These are phyloP conservation scores for Daktulosphaira vitifoliae DNA, from an alignment of 1,140 invertebrate species.

Conservation along the genomic window DNA sequence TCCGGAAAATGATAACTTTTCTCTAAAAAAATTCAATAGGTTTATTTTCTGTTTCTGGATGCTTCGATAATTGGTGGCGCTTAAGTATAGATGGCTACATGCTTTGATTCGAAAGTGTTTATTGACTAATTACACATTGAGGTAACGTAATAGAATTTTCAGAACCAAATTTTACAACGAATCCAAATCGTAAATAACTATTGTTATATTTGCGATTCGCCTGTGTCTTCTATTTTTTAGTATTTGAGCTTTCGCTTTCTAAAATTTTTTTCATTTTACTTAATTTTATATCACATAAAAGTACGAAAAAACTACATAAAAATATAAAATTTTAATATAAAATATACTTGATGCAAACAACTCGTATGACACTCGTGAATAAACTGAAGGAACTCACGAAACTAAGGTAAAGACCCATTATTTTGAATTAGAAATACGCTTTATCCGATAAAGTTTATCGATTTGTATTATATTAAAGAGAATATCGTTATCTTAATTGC, in stretches of 20 bases:
- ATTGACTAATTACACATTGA: constrained; percentile 38
- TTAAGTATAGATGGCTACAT: constrained; percentile 37
- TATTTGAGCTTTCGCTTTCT: constrained; percentile 3
- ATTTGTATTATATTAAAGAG: constrained; percentile 15
- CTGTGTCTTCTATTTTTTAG: too few species aligned
- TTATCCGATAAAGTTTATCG: too few species aligned
- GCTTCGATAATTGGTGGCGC: too few species aligned
- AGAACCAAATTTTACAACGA: neutral
- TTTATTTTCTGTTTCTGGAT: constrained; percentile 30
- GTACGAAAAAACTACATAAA: constrained; percentile 8
- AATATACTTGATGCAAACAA: too few species aligned
- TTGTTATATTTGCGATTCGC: too few species aligned
- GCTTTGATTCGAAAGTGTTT: constrained; percentile 35
- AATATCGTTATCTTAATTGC: neutral
- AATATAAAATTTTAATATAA: constrained; percentile 1
- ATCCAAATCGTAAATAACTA: too few species aligned
- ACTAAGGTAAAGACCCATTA: constrained; percentile 2
- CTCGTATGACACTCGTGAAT: constrained; percentile 2
- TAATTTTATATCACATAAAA: constrained; percentile 12
- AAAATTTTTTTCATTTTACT: constrained; percentile 4
- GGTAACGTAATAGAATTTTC: constrained; percentile 7
- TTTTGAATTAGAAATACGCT: neutral
- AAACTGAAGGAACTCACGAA: constrained; percentile 8
- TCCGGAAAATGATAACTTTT: too few species aligned
- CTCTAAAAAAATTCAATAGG: constrained; percentile 38